These are phyloP conservation scores for Lordiphosa clarofinis DNA, from an alignment of 1,140 invertebrate species.

Conservation along the genomic window DNA sequence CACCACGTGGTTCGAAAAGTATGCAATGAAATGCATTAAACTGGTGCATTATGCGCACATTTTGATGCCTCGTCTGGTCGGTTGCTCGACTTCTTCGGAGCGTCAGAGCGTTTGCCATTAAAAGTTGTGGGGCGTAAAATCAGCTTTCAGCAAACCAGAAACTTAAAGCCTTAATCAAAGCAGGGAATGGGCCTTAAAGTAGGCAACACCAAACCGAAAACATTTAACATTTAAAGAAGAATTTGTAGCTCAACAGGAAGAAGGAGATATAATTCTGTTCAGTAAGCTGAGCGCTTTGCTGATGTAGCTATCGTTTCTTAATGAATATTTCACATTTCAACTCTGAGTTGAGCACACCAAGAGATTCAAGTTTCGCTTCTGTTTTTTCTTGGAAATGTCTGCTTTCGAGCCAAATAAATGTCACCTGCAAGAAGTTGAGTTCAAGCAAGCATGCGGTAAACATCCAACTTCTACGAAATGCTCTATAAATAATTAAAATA, in stretches of 20 bases:
- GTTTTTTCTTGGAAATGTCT: no score
- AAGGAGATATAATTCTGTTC: no score
- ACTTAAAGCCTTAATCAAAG: conserved; percentile 31
- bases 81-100: conserved; percentile 1
- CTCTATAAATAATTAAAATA: no score
- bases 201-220: background rate
- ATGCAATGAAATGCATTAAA: conserved; percentile 52
- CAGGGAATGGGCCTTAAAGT: conserved; percentile 2
- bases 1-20: conserved; percentile 19
- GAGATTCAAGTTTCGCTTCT: no score
- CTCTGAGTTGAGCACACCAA: no score
- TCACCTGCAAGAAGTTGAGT: no score
- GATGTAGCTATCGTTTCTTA: no score
- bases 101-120: conserved; percentile 33
- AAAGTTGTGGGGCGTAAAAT: conserved; percentile 53
- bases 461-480: no score
- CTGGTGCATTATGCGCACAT: conserved; percentile 46
- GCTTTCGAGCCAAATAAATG: no score
- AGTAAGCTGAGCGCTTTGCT: no score
- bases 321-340: no score
- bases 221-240: background rate
- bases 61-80: conserved; percentile 18
- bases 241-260: background rate
- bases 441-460: no score
- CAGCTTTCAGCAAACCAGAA: conserved; percentile 24